These are phyloP conservation scores for Thunnus thynnus DNA, from an alignment of 2,113 vertebrate species.

Conservation along the genomic window DNA sequence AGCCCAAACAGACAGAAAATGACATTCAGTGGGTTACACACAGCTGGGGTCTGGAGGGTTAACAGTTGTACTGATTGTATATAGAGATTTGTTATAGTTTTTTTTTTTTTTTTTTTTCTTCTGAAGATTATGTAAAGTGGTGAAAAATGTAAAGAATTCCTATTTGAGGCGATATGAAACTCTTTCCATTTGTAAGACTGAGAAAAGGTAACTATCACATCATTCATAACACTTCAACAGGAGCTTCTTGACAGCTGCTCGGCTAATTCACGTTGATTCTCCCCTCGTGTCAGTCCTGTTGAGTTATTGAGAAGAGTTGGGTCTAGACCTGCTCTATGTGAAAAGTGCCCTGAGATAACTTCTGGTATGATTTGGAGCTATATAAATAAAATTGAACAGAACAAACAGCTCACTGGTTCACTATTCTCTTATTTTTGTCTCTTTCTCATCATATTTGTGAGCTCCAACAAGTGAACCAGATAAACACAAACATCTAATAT, in stretches of 20 bases:
- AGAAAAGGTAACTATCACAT: constrained; percentile 42
- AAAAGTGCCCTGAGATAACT: too few species aligned
- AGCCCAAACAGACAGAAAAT: neutral
- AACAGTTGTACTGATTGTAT: constrained; percentile 79
- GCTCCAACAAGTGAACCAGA: neutral
- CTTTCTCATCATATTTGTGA: neutral
- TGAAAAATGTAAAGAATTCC: constrained; percentile 57
- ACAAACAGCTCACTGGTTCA: neutral
- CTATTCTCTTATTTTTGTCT: neutral
- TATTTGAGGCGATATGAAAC: constrained; percentile 80
- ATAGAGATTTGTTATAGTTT: constrained; percentile 65
- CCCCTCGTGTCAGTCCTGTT: neutral
- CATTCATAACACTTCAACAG: constrained; percentile 1
- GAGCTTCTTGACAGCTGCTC: neutral
- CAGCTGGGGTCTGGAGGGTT: constrained; percentile 69
- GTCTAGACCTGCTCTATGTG: too few species aligned
- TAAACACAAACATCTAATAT: neutral
- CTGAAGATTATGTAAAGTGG: constrained; percentile 64
- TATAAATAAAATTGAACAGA: neutral
- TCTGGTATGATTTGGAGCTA: too few species aligned
- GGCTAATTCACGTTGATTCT: neutral
- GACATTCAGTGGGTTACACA: neutral
- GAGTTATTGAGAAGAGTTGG: too few species aligned
- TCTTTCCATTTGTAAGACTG: constrained; percentile 80
- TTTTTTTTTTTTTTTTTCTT: constrained; percentile 36